A percentile compares a stretch with the other conserved stretches of the same genome.
These are phyloP conservation scores for Drosophila kepulauana DNA, from an alignment of 1,140 invertebrate species.

Conservation along the genomic window DNA sequence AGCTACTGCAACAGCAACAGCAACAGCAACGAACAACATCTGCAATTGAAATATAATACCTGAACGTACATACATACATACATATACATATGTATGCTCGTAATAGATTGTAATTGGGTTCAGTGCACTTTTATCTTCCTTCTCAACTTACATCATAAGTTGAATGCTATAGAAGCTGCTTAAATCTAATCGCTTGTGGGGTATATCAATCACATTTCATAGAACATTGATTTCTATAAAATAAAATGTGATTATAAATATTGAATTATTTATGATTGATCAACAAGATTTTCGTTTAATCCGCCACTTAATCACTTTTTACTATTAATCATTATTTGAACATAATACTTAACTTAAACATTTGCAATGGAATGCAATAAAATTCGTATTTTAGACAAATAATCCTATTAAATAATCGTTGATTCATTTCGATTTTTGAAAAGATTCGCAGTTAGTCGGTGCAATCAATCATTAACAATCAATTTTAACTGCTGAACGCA, in stretches of 20 bases:
- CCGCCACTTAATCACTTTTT: no score
- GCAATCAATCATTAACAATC: conserved; percentile 9
- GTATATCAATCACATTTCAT: no score
- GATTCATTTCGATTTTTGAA: background rate
- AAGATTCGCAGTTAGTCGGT: background rate
- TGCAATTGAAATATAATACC: conserved; percentile 18
- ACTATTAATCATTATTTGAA: no score
- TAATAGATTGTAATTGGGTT: conserved; percentile 6
- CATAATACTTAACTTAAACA: no score
- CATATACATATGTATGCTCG: background rate
- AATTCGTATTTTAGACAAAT: no score
- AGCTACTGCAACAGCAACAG: background rate
- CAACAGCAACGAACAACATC: background rate
- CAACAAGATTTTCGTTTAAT: no score
- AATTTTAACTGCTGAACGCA: conserved; percentile 23
- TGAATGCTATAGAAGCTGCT: background rate
- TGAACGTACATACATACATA: background rate
- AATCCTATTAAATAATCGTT: no score
- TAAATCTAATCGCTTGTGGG: background rate
- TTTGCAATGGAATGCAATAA: no score
- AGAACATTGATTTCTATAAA: no score
- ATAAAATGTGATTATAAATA: no score
- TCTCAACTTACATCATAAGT: background rate
- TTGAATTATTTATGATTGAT: no score
- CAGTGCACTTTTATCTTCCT: conserved; percentile 1